Conservation (phyloP, 1,140 invertebrate genomes). For the Charaxes varanes region DNA sequence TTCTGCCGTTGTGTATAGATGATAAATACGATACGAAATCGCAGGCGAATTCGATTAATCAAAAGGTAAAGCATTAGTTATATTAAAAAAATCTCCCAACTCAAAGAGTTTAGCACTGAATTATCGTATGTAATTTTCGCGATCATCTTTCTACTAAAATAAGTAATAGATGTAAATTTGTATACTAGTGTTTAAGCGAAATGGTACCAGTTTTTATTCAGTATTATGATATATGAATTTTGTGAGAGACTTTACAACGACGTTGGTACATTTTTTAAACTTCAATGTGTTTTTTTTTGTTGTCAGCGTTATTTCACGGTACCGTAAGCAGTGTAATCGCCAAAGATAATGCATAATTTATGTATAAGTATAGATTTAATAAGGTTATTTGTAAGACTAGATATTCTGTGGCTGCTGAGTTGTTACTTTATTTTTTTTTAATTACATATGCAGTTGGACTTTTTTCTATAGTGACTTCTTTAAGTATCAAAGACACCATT, state of each 20-base stretch:
- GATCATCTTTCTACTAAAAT: conserved; percentile 31
- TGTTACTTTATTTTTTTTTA: conserved; percentile 10
- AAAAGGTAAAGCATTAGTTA: background rate
- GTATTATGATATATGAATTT: conserved; percentile 64
- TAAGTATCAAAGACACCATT: too few relatives aligned
- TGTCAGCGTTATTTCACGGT: conserved; percentile 42
- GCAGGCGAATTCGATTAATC: too few relatives aligned
- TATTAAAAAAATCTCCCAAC: conserved; percentile 1
- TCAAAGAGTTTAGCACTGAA: conserved; percentile 12
- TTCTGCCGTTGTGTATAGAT: too few relatives aligned
- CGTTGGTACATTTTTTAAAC: conserved; percentile 51
- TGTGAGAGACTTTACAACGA: conserved; percentile 71
- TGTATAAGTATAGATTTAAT: conserved; percentile 32
- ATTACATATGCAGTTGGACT: background rate
- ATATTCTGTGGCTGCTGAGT: conserved; percentile 25
- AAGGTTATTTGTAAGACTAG: conserved; percentile 27
- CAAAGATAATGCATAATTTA: conserved; percentile 72
- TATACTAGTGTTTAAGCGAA: conserved; percentile 31
- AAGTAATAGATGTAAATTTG: conserved; percentile 38
- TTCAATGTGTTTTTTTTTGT: conserved; percentile 34
- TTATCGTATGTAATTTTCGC: conserved; percentile 28
- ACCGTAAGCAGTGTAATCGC: conserved; percentile 68
- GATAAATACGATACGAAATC: too few relatives aligned
- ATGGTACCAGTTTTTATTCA: conserved; percentile 62
- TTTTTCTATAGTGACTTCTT: too few relatives aligned